Conservation (phyloP, 2,888 invertebrate species). For the Dasypogon diadema region DNA sequence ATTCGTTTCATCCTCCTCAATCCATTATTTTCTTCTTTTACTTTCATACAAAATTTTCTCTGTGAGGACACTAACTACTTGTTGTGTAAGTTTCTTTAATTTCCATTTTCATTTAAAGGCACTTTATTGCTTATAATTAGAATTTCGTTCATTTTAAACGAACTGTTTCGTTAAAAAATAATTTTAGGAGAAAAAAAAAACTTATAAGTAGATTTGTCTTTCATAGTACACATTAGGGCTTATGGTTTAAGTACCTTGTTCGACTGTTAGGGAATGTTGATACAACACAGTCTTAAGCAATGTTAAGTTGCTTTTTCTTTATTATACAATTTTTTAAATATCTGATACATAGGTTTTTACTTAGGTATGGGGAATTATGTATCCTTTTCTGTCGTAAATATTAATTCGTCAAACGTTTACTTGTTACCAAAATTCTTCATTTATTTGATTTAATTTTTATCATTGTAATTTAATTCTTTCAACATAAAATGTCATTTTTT, state of each 20-base stretch:
- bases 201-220: slow-evolving; percentile 26
- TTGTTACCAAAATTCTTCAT: no score
- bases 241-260: slow-evolving; percentile 37
- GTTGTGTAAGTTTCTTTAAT: slow-evolving; percentile 10
- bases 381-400: no score
- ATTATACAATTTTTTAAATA: slow-evolving; percentile 16
- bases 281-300: slow-evolving; percentile 43
- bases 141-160: slow-evolving; percentile 23
- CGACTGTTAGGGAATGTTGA: slow-evolving; percentile 46
- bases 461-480: no score
- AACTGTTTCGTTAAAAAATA: slow-evolving; percentile 3
- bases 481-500: no score
- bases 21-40: slow-evolving; percentile 17
- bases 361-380: no score
- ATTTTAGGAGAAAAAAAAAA: slow-evolving; percentile 7
- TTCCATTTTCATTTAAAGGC: slow-evolving; percentile 37
- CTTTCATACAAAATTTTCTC: slow-evolving; percentile 35
- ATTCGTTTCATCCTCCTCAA: slow-evolving; percentile 28
- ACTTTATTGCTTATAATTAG: slow-evolving; percentile 43
- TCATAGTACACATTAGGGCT: slow-evolving; percentile 15
- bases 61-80: slow-evolving; percentile 19
- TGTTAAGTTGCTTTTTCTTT: not conserved
- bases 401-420: no score
- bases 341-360: slow-evolving; percentile 15
- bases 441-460: no score